Evolutionary conservation across 2,797 vertebrate genomes (phyloP), one percentile per base, ranked within the genome.

Genomic region (Huso huso): DNA sequence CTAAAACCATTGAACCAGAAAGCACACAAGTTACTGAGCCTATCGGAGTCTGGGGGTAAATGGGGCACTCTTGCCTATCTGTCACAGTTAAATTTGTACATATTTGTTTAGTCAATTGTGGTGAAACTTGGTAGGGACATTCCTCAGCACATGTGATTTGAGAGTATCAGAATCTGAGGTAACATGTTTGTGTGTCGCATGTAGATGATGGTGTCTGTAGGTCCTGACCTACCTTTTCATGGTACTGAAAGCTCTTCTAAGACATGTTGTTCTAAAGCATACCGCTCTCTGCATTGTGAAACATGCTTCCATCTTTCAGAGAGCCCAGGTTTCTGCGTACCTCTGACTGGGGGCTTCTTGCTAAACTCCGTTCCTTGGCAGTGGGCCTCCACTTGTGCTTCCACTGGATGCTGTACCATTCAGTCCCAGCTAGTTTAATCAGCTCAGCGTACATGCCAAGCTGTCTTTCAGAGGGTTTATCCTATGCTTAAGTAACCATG

Each of bases 381-480:
- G 11, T 58, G 55, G 55, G 10, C 55, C 55, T 13, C 11, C 12
- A 58, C 10, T 58, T 58, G 55, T 58, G 55, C 55, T 58, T 58
- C 7, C 12, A 58, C 9, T 58, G 12, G 55, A 9, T 8, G 55
- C 55, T 13, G 55, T 58, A 58, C 55, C 55, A 58, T 58, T 58
- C 55, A 58, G 55, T 58, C 55, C 55, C 55, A 58, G 55, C 55
- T 58, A n/a, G 55, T 58, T 58, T 58, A 58, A 58, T 58, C 55
- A 58, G 55, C 55, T 58, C 55, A 58, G 10, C 11, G 12, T 58
- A 10, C 11, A 3, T 58, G 55, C 55, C 55, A 58, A 13, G 55
- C 55, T n/a, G 12, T 58, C 55, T 58, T 58, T 58, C 55, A n/a
- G 55, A n/a, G 55, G 55, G 55, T 13, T 58, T n/a, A 10, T 18